Evolutionary conservation across 2,888 invertebrate genomes (phyloP), one percentile per base, ranked within the genome.

Genomic region (Odontothrips loti): DNA sequence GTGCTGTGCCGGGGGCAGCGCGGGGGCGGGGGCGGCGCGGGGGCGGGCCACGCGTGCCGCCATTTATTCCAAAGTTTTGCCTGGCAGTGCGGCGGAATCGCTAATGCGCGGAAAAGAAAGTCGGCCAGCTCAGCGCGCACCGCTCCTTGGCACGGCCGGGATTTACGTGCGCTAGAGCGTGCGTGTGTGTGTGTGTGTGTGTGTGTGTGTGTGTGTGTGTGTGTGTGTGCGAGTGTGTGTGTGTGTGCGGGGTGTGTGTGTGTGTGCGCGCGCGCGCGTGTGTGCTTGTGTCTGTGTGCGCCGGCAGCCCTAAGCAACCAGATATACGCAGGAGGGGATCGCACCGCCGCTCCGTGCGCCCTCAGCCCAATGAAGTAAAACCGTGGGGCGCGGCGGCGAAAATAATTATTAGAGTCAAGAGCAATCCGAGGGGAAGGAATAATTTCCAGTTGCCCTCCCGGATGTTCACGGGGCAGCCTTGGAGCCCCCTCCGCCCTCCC

Each of bases 21-120:
- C 0, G 27, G 9, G 68, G 9, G 12, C 23, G 68, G 68, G 9
- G 23, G 0, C 0, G 23, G 9, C 10, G 27, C 9, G 68, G n/a
- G n/a, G 68, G 68, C 23, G 8, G 68, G 68, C 68, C 68, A 75
- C 68, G 68, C 68, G 68, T 75, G 23, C 1, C 68, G 23, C 68
- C 68, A 75, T 75, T 75, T 75, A 27, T 75, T 75, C 68, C 68
- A 23, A 75, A 75, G 68, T 75, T 75, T 75, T 10, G 68, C 68
- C 68, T 75, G 68, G 68, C 68, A 75, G 68, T 75, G 68, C 68
- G 68, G 68, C 68, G 68, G 68, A 75, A 75, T 75, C 68, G 68
- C 68, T 75, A 75, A 75, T 75, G 68, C 68, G 68, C 68, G 68
- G 68, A 75, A 75, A 75, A 75, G 68, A 75, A 75, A 75, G 11